Evolutionary conservation across 2,797 vertebrate genomes (phyloP).

Genomic region (Avahi laniger): DNA sequence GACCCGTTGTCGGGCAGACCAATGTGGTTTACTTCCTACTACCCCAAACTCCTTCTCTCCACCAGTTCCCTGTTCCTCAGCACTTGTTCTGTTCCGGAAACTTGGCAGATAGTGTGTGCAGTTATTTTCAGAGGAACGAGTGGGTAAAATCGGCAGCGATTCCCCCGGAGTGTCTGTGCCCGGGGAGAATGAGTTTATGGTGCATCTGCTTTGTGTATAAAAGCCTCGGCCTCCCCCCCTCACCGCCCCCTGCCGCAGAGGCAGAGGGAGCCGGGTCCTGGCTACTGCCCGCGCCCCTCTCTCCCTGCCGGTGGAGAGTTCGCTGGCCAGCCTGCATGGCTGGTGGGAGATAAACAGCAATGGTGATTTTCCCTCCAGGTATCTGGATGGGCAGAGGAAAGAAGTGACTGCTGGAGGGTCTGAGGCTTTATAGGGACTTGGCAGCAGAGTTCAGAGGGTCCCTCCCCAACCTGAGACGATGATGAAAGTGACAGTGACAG

Average conservation of each 20-base stretch:
- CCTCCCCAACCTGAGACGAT: not conserved
- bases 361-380: not conserved
- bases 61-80: conserved; percentile 57
- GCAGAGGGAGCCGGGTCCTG: not conserved
- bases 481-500: not conserved
- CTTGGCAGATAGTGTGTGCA: conserved; percentile 76
- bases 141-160: conserved; percentile 78
- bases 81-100: conserved; percentile 78
- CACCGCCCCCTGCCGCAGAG: not conserved
- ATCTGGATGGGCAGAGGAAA: not conserved
- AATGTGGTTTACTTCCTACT: conserved; percentile 56
- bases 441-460: not conserved
- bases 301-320: not conserved
- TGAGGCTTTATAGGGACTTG: not conserved
- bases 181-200: conserved; percentile 70
- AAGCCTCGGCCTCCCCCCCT: conserved; percentile 55
- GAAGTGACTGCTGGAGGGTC: not conserved
- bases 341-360: too few species aligned
- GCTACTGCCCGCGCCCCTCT: not conserved
- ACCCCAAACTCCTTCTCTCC: conserved; percentile 48
- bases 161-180: conserved; percentile 80
- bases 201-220: conserved; percentile 76
- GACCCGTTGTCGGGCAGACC: conserved; percentile 34
- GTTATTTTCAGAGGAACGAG: conserved; percentile 81
- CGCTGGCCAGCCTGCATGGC: rapidly evolving